Evolutionary conservation across 1,140 invertebrate genomes (phyloP).

Genomic region (Habropoda laboriosa): DNA sequence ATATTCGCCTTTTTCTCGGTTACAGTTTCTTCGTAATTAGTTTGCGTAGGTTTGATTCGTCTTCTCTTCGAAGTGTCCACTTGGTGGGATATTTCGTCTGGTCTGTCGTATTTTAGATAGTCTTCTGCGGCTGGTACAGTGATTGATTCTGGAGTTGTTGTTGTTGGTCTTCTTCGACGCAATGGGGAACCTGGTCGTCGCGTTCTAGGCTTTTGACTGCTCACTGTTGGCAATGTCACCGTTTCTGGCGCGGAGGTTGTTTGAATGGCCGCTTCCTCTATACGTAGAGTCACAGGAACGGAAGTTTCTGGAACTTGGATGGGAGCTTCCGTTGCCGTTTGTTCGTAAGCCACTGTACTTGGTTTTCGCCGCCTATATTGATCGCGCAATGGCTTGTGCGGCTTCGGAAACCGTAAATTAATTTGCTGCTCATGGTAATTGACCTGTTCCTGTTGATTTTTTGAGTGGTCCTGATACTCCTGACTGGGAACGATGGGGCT

Average conservation of each 20-base stretch:
- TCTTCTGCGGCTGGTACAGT: slow-evolving; percentile 43
- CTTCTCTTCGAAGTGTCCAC: slow-evolving; percentile 42
- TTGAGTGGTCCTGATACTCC: slow-evolving; percentile 42
- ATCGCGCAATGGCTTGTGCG: slow-evolving; percentile 58
- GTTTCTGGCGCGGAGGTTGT: slow-evolving; percentile 46
- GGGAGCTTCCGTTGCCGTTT: slow-evolving; percentile 55
- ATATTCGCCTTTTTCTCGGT: slow-evolving; percentile 56
- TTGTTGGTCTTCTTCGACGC: slow-evolving; percentile 59
- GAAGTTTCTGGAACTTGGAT: slow-evolving; percentile 53
- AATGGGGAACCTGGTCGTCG: slow-evolving; percentile 59
- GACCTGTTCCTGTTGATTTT: slow-evolving; percentile 46
- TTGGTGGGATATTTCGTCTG: slow-evolving; percentile 37
- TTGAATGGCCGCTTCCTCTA: slow-evolving; percentile 52
- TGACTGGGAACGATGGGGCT: slow-evolving; percentile 9
- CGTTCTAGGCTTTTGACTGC: slow-evolving; percentile 54
- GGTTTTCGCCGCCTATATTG: slow-evolving; percentile 64
- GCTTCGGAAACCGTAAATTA: slow-evolving; percentile 50
- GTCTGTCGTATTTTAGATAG: slow-evolving; percentile 60
- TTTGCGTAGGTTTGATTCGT: slow-evolving; percentile 45
- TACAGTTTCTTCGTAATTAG: slow-evolving; percentile 27
- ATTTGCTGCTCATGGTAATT: slow-evolving; percentile 54
- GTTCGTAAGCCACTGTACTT: slow-evolving; percentile 46
- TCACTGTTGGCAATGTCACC: slow-evolving; percentile 5
- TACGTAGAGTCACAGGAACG: slow-evolving; percentile 37
- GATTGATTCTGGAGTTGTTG: slow-evolving; percentile 58